Base-by-base conservation (phyloP, 53 echinoderm and acorn worm genomes). In the Crossaster papposus region DNA sequence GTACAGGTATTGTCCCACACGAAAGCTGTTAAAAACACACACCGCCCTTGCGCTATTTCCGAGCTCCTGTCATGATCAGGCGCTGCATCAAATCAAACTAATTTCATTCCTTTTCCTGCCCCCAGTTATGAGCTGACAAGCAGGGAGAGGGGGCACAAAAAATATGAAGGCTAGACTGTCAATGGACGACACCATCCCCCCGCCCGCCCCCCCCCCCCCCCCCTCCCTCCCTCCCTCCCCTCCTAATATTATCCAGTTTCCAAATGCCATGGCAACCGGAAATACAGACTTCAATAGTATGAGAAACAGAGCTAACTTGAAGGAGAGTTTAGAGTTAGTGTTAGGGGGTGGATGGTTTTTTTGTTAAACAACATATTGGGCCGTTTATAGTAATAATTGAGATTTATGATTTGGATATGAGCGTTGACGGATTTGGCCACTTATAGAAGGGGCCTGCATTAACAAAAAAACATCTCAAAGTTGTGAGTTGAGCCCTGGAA, bases 391-490 rank as follows among this genome's bases (percentile, higher is more conserved):
- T 44, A 34, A 78, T 78, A 78, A 78, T 78, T 78, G 52, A 50
- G 78, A 78, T 78, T 51, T 51, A 78, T 78, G 28, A 78, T 78
- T 78, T 78, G 4, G 32, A 78, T 51, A 51, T 44, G 78, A 78
- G 51, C 51, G 78, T 51, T 17, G 78, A 20, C 26, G 78, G 85
- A 85, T 73, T 85, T 85, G 12, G 54, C 72, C 44, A 52, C 72
- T 85, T 85, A 71, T 11, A 10, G 50, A 28, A 68, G 20, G 34
- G 33, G 74, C 22, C 38, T 65, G 65, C 29, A 23, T 37, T 81
- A 65, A 68, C 17, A 14, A 3, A 18, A 58, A 58, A 65, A 64
- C 35, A 22, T 24, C 65, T 44, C 6, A 9, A 22, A 36, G 37
- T 30, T 38, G 68, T 34, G 17, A 52, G 4, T 18, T 85, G 85